phyloP scores from a whole-genome alignment of 2,113 vertebrate genomes.

The Callopanchax toddi region DNA sequence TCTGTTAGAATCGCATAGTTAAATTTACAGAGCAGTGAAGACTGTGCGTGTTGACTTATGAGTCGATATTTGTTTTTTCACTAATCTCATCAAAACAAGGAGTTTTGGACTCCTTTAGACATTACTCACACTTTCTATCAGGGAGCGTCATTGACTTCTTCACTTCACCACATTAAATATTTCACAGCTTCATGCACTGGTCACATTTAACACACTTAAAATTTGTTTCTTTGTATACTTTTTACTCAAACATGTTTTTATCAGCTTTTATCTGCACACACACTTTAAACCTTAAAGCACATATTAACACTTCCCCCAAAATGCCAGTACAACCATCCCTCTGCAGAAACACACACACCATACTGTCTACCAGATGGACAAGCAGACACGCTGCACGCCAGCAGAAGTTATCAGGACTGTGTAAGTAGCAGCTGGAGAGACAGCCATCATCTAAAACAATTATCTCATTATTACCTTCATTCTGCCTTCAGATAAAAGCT shows the following conservation, averaged over 20 bases:
- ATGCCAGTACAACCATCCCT: constrained; percentile 22
- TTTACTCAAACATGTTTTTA: constrained; percentile 18
- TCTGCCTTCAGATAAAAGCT: constrained; percentile 56
- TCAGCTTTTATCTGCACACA: constrained; percentile 15
- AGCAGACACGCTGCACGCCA: neutral
- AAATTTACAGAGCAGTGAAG: no score
- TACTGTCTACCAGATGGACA: constrained; percentile 18
- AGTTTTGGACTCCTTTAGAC: no score
- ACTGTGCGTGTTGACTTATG: no score
- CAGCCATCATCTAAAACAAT: constrained; percentile 58
- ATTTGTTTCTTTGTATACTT: no score
- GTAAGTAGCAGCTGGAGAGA: constrained; percentile 44
- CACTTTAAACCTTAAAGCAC: constrained; percentile 21
- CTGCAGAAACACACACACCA: neutral
- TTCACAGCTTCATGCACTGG: no score
- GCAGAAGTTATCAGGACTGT: constrained; percentile 25
- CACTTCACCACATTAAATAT: no score
- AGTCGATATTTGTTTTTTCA: no score
- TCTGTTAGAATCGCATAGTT: no score
- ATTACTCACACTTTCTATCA: no score
- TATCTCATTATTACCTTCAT: constrained; percentile 65
- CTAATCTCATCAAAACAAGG: no score
- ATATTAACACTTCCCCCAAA: constrained; percentile 5
- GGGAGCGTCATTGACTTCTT: no score
- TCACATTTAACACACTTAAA: no score